Conservation (phyloP, 2,113 vertebrate species). For the Alethe diademata region DNA sequence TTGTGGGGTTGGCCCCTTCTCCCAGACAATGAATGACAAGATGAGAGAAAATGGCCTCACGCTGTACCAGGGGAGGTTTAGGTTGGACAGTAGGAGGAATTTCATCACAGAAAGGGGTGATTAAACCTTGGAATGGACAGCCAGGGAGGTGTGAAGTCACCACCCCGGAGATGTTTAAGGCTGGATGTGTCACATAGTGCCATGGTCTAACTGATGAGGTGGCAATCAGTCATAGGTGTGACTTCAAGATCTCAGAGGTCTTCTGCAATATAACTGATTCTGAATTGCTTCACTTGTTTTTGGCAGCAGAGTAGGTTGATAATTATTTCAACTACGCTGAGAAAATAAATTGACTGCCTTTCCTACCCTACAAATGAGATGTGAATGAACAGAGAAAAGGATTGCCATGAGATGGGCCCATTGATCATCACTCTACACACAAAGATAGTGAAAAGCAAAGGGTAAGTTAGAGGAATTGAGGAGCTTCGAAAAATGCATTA, state of each 20-base stretch:
- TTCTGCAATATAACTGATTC: background rate
- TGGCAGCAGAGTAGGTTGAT: background rate
- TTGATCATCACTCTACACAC: background rate
- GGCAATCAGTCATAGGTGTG: background rate
- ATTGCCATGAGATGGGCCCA: background rate
- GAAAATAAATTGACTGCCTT: background rate
- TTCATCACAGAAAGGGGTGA: background rate
- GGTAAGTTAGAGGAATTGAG: background rate
- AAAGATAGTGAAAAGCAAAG: background rate
- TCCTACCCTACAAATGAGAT: background rate
- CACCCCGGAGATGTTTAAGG: background rate
- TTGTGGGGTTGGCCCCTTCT: background rate
- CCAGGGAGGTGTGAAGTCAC: accelerated
- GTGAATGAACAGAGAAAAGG: background rate
- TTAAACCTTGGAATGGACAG: background rate
- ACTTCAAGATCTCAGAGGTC: background rate
- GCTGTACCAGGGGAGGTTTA: accelerated
- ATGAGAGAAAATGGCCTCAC: background rate
- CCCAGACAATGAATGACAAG: too few species aligned
- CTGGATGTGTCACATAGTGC: background rate
- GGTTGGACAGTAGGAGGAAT: background rate
- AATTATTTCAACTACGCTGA: background rate
- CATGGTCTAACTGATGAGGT: background rate
- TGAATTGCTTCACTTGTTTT: background rate
- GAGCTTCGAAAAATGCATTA: background rate